Evolutionary conservation across 2,797 vertebrate species (phyloP), one percentile per base, ranked within the genome.

Genomic region (Menidia menidia): DNA sequence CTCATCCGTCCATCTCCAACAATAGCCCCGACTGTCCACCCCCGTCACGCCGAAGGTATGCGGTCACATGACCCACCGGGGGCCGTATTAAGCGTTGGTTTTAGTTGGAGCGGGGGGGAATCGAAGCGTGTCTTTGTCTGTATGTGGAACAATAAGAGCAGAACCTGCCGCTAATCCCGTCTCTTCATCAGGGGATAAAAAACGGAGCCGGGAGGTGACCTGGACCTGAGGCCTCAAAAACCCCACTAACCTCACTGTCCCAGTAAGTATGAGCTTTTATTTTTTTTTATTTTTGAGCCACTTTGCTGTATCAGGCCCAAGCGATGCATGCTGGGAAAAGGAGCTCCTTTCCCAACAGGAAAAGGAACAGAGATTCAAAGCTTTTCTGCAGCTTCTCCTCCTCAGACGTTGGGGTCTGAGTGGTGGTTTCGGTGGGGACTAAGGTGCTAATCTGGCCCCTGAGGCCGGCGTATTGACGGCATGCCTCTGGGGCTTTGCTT

Each of bases 401-500:
- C 72, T 74, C 32, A 58, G 79, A 70, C 65, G 53, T 73, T 76
- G 18, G 66, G 66, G 79, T 77, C 60, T 4, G 31, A 72, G 67
- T 33, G 2, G 52, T 42, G 58, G 55, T 10, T 68, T 60, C 44
- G 62, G 43, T 4, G 63, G 19, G 15, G 67, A 64, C 64, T 69
- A 81, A 85, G 87, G 87, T 87, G 89, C 75, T 83, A 77, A 86
- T 73, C 92, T 82, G 0, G 32, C 75, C 73, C 68, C 84, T 48
- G 79, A 80, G 84, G 81, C 80, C 50, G 75, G 66, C 2, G 63
- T 82, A 64, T 78, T 53, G 68, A 71, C 80, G 78, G 75, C 89
- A 87, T 93, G 87, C 91, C 89, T 91, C 79, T 78, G 43, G 33
- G 89, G 90, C 82, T 93, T 92, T 85, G 77, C 58, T 58, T 81